phyloP scores from a whole-genome alignment of 2,888 invertebrate genomes.

The Nymphalis polychloros region DNA sequence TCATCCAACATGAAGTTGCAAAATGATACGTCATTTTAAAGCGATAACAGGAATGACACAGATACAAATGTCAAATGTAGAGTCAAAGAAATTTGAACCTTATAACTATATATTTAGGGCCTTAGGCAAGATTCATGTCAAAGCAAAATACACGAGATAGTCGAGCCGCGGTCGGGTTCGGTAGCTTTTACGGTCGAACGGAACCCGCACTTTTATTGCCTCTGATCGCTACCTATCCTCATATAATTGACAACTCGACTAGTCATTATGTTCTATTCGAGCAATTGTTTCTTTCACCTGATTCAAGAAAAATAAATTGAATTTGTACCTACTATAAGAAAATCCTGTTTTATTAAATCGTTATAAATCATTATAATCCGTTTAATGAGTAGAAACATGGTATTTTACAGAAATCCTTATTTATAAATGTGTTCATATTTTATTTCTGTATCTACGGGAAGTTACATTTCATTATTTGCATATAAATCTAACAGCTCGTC shows the following conservation, averaged over 20 bases:
- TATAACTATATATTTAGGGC: conserved; percentile 44
- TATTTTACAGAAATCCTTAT: too few relatives aligned
- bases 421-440: too few relatives aligned
- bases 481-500: too few relatives aligned
- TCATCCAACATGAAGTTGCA: conserved; percentile 18
- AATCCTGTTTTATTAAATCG: neutral
- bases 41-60: conserved; percentile 30
- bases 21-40: conserved; percentile 32
- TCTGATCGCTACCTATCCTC: conserved; percentile 79
- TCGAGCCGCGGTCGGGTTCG: conserved; percentile 71
- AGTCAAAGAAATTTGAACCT: conserved; percentile 50
- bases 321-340: neutral
- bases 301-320: neutral
- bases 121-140: conserved; percentile 38
- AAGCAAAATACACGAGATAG: conserved; percentile 53
- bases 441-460: too few relatives aligned
- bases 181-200: conserved; percentile 75
- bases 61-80: conserved; percentile 22
- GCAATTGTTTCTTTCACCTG: conserved; percentile 53
- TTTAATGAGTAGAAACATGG: too few relatives aligned
- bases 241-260: conserved; percentile 78
- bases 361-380: too few relatives aligned
- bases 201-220: conserved; percentile 78
- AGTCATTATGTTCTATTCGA: conserved; percentile 76
- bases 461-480: too few relatives aligned